Evolutionary conservation across 2,888 invertebrate genomes (phyloP).

Genomic region (Cyrtodaria siliqua): DNA sequence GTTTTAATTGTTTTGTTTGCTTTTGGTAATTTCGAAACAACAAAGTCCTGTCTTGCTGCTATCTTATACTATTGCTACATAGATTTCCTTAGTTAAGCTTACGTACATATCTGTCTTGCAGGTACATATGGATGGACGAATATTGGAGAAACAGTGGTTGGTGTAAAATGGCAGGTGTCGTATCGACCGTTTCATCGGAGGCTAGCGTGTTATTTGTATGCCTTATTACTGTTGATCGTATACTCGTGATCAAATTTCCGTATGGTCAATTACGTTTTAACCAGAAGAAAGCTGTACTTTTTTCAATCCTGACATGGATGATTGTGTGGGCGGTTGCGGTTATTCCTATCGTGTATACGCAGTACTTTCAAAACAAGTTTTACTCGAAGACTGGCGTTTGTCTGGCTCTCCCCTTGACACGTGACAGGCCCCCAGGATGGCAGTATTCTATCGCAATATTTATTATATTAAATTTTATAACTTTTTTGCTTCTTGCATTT

Average conservation of each 20-base stretch:
- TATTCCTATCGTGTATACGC: constrained; percentile 77
- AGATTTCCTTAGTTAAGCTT: too few species aligned
- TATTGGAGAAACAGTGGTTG: constrained; percentile 60
- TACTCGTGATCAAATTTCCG: constrained; percentile 88
- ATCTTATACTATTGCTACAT: too few species aligned
- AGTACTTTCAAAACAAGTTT: constrained; percentile 79
- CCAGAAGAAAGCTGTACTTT: constrained; percentile 61
- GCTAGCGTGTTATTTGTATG: constrained; percentile 89
- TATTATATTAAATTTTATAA: constrained; percentile 78
- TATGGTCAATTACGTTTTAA: constrained; percentile 82
- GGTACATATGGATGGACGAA: constrained; percentile 62
- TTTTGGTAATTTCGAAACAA: too few species aligned
- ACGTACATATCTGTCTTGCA: too few species aligned
- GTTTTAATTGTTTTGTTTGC: too few species aligned
- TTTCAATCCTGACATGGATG: constrained; percentile 73
- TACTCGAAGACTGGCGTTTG: constrained; percentile 82
- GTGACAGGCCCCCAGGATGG: constrained; percentile 82
- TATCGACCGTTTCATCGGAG: constrained; percentile 87
- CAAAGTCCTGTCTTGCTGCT: too few species aligned
- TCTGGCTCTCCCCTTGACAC: constrained; percentile 82
- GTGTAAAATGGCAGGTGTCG: constrained; percentile 64
- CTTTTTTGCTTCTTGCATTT: constrained; percentile 77
- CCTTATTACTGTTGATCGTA: constrained; percentile 89
- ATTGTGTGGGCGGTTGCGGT: constrained; percentile 72
- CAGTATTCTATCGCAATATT: constrained; percentile 82